Conservation (phyloP, 2,113 vertebrate genomes). For the Toxotes chatareus region DNA sequence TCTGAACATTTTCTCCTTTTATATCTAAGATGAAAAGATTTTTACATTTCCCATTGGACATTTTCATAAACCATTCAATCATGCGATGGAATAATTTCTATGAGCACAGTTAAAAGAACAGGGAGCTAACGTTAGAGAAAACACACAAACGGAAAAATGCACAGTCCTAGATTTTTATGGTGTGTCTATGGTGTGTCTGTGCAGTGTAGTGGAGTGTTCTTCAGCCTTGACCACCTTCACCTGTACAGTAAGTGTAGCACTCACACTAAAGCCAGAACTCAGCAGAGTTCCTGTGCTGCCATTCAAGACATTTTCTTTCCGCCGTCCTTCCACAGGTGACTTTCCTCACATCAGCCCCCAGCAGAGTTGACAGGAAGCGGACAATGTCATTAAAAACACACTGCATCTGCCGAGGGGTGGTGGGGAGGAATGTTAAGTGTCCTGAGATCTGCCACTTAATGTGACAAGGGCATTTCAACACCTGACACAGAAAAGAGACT, state of each 20-base stretch:
- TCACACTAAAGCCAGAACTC: slow-evolving; percentile 17
- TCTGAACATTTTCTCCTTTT: slow-evolving; percentile 36
- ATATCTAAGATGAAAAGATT: slow-evolving; percentile 49
- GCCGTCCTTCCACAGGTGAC: slow-evolving; percentile 69
- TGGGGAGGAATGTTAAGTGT: slow-evolving; percentile 70
- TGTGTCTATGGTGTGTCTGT: neutral
- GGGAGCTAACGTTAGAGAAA: neutral
- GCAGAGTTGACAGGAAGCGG: slow-evolving; percentile 75
- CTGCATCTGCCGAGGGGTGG: slow-evolving; percentile 64
- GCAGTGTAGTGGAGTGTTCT: neutral
- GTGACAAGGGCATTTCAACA: slow-evolving; percentile 77
- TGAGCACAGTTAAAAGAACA: slow-evolving; percentile 40
- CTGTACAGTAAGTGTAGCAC: neutral
- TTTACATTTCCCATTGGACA: slow-evolving; percentile 32
- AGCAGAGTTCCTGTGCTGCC: slow-evolving; percentile 44
- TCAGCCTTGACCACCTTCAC: neutral
- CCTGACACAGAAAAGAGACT: slow-evolving; percentile 54
- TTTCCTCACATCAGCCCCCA: slow-evolving; percentile 67
- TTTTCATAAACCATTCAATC: slow-evolving; percentile 49
- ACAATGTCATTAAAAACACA: slow-evolving; percentile 76
- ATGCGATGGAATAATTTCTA: slow-evolving; percentile 24
- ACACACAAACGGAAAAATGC: neutral
- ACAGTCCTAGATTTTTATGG: neutral
- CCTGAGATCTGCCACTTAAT: slow-evolving; percentile 72
- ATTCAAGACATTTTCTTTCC: slow-evolving; percentile 54